phyloP scores from a whole-genome alignment of 2,113 vertebrate species.

The Piprites chloris region DNA sequence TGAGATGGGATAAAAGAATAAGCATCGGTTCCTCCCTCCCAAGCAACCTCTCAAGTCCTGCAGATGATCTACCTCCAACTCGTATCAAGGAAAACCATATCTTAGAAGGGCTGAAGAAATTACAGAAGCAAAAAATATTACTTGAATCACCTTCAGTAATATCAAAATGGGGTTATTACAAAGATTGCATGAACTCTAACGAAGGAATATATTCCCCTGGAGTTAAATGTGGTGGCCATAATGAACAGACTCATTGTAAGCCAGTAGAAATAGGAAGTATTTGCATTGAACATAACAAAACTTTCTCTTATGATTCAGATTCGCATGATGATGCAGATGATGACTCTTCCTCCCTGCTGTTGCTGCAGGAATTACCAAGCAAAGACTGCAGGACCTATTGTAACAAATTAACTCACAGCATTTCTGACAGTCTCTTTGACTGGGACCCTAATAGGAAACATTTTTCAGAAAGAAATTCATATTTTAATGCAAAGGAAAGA shows the following conservation, averaged over 20 bases:
- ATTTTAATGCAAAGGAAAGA: constrained; percentile 77
- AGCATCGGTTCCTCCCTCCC: constrained; percentile 85
- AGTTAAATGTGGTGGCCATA: constrained; percentile 78
- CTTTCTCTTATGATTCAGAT: constrained; percentile 83
- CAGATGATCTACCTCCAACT: constrained; percentile 83
- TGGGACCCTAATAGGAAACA: constrained; percentile 73
- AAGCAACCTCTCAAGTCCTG: constrained; percentile 80
- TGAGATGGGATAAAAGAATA: constrained; percentile 87
- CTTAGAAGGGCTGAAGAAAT: constrained; percentile 85
- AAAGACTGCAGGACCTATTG: constrained; percentile 74
- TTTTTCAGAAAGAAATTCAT: constrained; percentile 58
- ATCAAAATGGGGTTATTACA: constrained; percentile 86
- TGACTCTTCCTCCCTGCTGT: constrained; percentile 69
- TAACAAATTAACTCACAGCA: constrained; percentile 80
- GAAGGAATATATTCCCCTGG: constrained; percentile 95
- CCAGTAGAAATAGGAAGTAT: constrained; percentile 22
- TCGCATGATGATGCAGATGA: constrained; percentile 79
- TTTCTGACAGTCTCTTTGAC: constrained; percentile 87
- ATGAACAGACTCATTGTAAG: constrained; percentile 60
- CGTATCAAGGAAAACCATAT: constrained; percentile 89
- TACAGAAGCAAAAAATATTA: constrained; percentile 81
- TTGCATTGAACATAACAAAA: constrained; percentile 53
- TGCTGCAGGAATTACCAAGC: constrained; percentile 69
- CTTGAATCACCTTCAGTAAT: constrained; percentile 79
- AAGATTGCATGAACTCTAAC: constrained; percentile 95